phyloP scores from a whole-genome alignment of 2,113 vertebrate species.

The Pterocles orientalis region DNA sequence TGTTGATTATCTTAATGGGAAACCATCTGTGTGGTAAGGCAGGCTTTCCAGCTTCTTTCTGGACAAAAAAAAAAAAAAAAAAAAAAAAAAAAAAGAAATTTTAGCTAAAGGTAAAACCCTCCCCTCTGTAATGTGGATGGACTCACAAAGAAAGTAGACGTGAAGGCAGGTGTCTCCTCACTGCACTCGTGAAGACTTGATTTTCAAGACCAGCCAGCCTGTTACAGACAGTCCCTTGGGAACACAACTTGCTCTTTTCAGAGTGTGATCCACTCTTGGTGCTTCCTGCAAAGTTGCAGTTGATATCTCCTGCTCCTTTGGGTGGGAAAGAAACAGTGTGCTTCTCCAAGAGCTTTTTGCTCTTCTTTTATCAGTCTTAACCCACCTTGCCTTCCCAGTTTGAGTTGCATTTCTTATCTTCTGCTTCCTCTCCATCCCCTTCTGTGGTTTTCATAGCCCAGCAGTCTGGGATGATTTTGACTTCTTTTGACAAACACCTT shows the following conservation, averaged over 20 bases:
- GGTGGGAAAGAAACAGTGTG: not conserved
- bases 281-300: not conserved
- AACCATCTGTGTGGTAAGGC: constrained; percentile 20
- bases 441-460: not conserved
- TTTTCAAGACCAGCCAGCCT: not conserved
- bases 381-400: not conserved
- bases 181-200: accelerated
- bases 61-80: no score
- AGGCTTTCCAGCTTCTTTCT: not conserved
- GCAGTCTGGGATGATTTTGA: not conserved
- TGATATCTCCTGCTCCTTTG: not conserved
- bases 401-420: not conserved
- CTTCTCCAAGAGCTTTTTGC: not conserved
- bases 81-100: not conserved
- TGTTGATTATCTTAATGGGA: constrained; percentile 53
- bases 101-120: not conserved
- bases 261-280: not conserved
- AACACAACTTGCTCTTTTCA: not conserved
- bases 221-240: not conserved
- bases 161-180: not conserved
- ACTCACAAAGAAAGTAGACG: not conserved
- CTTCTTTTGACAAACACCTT: not conserved
- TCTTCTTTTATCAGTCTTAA: not conserved
- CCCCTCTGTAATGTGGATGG: not conserved
- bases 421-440: not conserved